Evolutionary conservation across 2,888 invertebrate species (phyloP).

Genomic region (Caenorhabditis sp.): DNA sequence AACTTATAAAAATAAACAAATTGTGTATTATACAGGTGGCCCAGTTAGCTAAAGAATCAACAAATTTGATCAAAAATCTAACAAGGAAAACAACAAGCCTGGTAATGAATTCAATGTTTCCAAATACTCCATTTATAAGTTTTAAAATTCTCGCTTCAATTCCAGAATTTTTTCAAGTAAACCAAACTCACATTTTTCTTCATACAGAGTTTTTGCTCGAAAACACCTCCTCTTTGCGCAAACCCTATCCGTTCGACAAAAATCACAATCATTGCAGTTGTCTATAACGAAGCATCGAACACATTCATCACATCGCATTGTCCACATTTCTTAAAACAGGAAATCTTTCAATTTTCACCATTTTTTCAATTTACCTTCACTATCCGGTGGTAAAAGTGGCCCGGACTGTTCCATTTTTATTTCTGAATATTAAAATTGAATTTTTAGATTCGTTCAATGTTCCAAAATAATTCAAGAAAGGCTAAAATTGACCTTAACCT

Average conservation of each 20-base stretch:
- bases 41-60: too few relatives aligned
- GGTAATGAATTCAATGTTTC: too few relatives aligned
- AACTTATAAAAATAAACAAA: too few relatives aligned
- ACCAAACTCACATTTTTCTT: constrained; percentile 11
- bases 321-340: not conserved
- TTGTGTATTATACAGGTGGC: too few relatives aligned
- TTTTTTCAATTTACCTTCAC: not conserved
- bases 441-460: not conserved
- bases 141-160: too few relatives aligned
- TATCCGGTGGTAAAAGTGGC: not conserved
- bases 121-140: too few relatives aligned
- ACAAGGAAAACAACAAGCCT: too few relatives aligned
- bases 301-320: constrained; percentile 19
- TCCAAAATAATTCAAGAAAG: not conserved
- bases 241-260: constrained; percentile 8
- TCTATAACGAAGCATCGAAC: constrained; percentile 12
- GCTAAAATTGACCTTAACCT: not conserved
- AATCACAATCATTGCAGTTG: constrained; percentile 9
- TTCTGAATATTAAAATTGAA: not conserved
- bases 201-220: constrained; percentile 19
- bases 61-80: too few relatives aligned
- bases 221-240: constrained; percentile 25
- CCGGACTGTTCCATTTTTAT: not conserved
- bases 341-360: not conserved
- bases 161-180: not conserved